These are phyloP conservation scores for Bombus superbus DNA, from an alignment of 1,140 invertebrate species.

Conservation along the genomic window DNA sequence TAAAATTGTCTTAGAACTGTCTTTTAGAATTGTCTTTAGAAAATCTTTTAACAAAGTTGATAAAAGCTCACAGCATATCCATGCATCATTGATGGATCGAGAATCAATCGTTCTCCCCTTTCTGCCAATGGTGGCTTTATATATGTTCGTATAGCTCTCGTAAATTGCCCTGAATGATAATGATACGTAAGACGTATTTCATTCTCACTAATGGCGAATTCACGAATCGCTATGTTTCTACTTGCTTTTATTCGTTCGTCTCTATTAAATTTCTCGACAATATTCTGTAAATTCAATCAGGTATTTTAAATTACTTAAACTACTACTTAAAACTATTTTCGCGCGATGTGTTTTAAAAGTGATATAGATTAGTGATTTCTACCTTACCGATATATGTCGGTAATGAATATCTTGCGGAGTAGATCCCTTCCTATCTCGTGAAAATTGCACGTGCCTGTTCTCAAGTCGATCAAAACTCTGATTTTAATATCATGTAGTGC, in stretches of 20 bases:
- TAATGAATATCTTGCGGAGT: conserved; percentile 49
- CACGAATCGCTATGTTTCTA: conserved; percentile 86
- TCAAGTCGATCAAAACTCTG: conserved; percentile 22
- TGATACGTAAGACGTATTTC: conserved; percentile 88
- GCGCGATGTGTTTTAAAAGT: background rate
- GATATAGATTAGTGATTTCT: background rate
- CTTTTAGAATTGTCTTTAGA: too few species aligned
- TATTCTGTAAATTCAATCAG: conserved; percentile 78
- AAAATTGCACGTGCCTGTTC: conserved; percentile 62
- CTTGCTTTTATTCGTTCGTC: conserved; percentile 82
- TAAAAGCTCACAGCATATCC: conserved; percentile 84
- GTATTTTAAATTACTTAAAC: background rate
- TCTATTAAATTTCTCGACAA: conserved; percentile 86
- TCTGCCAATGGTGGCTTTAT: conserved; percentile 87
- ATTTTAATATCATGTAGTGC: background rate
- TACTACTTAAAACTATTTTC: background rate
- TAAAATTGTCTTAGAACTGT: background rate
- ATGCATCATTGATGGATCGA: conserved; percentile 85
- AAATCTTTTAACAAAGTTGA: conserved; percentile 11
- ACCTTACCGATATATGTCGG: conserved; percentile 63
- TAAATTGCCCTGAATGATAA: conserved; percentile 87
- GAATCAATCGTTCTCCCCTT: conserved; percentile 85
- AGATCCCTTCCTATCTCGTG: conserved; percentile 9
- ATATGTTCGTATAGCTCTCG: conserved; percentile 86
- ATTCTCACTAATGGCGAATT: conserved; percentile 85